Conservation (phyloP, 2,113 vertebrate genomes). For the Trachemys scripta region DNA sequence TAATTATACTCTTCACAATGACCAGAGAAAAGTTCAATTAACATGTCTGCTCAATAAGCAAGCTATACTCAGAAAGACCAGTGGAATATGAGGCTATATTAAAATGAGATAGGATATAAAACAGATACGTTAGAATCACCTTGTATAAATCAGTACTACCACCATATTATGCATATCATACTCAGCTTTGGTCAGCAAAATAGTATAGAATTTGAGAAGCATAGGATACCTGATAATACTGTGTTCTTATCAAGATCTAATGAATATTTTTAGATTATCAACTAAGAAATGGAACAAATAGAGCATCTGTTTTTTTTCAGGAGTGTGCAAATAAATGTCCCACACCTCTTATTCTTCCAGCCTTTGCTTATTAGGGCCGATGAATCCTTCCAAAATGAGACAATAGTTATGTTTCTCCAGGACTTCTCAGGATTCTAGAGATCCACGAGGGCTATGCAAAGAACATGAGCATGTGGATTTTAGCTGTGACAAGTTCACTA, state of each 20-base stretch:
- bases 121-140: not conserved
- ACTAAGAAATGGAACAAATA: not conserved
- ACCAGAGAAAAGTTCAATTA: slow-evolving; percentile 40
- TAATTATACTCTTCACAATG: not conserved
- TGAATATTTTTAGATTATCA: not conserved
- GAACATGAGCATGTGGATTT: not conserved
- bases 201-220: not conserved
- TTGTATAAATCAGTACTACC: not conserved
- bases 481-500: not conserved
- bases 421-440: not conserved
- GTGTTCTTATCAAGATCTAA: not conserved
- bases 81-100: not conserved
- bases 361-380: not conserved
- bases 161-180: not conserved
- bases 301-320: not conserved
- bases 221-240: not conserved
- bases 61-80: slow-evolving; percentile 9
- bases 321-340: not conserved
- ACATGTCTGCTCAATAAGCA: not conserved
- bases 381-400: not conserved
- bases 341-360: not conserved
- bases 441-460: not conserved
- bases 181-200: not conserved
- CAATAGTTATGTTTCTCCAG: not conserved
- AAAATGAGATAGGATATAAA: not conserved